Evolutionary conservation across 2,888 invertebrate genomes (phyloP).

Genomic region (Dendrolimus houi): DNA sequence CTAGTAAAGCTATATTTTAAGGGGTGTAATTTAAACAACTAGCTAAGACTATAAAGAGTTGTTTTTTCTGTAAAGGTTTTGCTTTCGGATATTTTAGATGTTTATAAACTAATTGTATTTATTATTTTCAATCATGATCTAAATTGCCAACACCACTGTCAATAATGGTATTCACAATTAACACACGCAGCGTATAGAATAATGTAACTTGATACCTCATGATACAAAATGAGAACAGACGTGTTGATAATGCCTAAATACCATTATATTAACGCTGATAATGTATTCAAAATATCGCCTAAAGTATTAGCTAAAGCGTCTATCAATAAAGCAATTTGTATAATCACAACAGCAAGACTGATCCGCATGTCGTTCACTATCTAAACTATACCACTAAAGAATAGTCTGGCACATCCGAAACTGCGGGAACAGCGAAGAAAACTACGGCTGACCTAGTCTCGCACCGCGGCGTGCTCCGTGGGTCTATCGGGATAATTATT

Average conservation of each 20-base stretch:
- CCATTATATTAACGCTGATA: constrained; percentile 47
- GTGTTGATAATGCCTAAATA: constrained; percentile 27
- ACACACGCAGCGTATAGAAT: constrained; percentile 44
- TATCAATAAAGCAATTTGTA: constrained; percentile 71
- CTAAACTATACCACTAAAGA: constrained; percentile 67
- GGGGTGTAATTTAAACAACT: no score
- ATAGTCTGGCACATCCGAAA: constrained; percentile 73
- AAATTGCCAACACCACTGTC: constrained; percentile 1
- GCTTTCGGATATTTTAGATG: no score
- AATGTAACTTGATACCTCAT: constrained; percentile 49
- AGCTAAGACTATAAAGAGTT: no score
- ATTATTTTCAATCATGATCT: no score
- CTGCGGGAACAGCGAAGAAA: constrained; percentile 68
- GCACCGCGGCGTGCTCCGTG: constrained; percentile 50
- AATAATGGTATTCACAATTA: constrained; percentile 33
- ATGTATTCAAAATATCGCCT: constrained; percentile 64
- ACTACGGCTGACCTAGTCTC: constrained; percentile 69
- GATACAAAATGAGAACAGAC: constrained; percentile 47
- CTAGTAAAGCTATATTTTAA: no score
- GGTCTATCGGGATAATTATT: constrained; percentile 51
- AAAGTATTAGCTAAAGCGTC: constrained; percentile 68
- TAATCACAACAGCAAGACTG: constrained; percentile 69
- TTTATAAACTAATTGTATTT: no score
- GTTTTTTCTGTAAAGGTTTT: no score
- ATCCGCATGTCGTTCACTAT: constrained; percentile 61